phyloP scores from a whole-genome alignment of 2,888 invertebrate species.

The Tenthredo amoena region DNA sequence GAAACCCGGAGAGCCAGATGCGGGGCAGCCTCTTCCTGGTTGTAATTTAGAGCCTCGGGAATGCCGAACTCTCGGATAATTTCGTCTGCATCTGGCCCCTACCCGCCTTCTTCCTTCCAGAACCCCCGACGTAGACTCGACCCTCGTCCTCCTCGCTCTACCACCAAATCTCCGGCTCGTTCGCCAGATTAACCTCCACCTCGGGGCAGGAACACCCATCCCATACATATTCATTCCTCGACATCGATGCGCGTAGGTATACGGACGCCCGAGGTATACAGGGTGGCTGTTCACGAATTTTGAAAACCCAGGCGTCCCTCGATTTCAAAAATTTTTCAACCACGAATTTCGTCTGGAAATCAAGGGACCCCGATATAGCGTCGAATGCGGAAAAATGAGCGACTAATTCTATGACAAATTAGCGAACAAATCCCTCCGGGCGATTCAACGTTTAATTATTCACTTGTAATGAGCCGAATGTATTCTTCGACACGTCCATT shows the following conservation, averaged over 20 bases:
- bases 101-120: not conserved
- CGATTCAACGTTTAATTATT: not conserved
- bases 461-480: not conserved
- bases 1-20: conserved; percentile 32
- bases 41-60: conserved; percentile 48
- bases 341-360: not conserved
- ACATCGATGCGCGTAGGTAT: not conserved
- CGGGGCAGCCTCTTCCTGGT: conserved; percentile 51
- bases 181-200: conserved; percentile 43
- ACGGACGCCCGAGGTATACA: conserved; percentile 25
- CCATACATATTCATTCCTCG: conserved; percentile 20
- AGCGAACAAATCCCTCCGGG: not conserved
- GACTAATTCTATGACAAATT: not conserved
- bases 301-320: not conserved
- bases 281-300: conserved; percentile 20
- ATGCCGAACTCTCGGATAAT: conserved; percentile 52
- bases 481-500: not conserved
- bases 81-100: conserved; percentile 49
- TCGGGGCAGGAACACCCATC: conserved; percentile 41
- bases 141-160: conserved; percentile 14
- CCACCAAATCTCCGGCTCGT: conserved; percentile 32
- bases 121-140: conserved; percentile 10
- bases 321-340: not conserved
- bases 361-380: not conserved
- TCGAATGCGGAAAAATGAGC: not conserved